Conservation (phyloP, 2,113 vertebrate species). For the Tragelaphus buxtoni region DNA sequence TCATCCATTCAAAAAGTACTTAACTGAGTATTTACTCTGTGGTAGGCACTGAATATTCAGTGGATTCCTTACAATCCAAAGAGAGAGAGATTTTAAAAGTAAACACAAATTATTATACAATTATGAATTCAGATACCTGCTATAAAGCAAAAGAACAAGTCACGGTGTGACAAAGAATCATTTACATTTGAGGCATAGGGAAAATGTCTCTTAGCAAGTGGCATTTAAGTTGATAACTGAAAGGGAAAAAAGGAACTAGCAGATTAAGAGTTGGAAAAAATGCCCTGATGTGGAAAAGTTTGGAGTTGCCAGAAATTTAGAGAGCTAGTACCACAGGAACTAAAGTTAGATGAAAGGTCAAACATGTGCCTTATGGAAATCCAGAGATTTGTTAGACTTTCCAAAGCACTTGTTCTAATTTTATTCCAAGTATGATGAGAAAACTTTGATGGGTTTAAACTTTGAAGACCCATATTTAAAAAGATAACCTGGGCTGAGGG, state of each 20-base stretch:
- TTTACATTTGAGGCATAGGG: background rate
- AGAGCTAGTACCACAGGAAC: background rate
- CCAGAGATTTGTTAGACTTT: background rate
- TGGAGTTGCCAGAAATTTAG: background rate
- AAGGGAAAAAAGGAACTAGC: background rate
- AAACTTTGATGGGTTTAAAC: background rate
- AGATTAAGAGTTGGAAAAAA: background rate
- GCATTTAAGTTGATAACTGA: background rate
- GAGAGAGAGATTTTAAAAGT: background rate
- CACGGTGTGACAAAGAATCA: background rate
- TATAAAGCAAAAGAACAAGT: background rate
- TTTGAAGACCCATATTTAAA: background rate
- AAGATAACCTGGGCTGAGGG: background rate
- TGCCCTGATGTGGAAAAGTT: background rate
- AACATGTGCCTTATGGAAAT: background rate
- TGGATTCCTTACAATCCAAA: background rate
- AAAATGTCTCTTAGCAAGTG: background rate
- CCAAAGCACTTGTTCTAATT: background rate
- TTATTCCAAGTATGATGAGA: conserved; percentile 5
- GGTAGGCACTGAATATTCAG: background rate
- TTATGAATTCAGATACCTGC: background rate
- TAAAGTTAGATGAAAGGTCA: background rate
- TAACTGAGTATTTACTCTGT: background rate
- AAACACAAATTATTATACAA: background rate
- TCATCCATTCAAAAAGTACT: background rate